phyloP scores from a whole-genome alignment of 1,140 invertebrate genomes.

The Heliothis virescens region DNA sequence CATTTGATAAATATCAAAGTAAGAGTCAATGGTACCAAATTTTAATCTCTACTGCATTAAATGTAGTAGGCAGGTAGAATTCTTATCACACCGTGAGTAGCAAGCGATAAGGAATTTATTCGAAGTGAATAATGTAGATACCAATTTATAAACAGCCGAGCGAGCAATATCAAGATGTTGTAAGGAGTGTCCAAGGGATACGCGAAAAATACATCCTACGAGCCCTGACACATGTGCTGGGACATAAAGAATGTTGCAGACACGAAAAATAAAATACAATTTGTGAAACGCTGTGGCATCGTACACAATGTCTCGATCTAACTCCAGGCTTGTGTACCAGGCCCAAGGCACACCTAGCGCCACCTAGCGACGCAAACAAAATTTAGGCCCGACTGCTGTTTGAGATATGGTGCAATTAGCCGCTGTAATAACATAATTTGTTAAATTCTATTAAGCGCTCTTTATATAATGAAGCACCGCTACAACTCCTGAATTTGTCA shows the following conservation, averaged over 20 bases:
- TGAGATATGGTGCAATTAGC: slow-evolving; percentile 41
- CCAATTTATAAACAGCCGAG: slow-evolving; percentile 17
- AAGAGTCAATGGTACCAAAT: no score
- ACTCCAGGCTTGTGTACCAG: slow-evolving; percentile 4
- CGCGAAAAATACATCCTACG: slow-evolving; percentile 6
- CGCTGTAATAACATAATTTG: slow-evolving; percentile 29
- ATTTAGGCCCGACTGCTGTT: slow-evolving; percentile 13
- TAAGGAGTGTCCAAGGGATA: slow-evolving; percentile 13
- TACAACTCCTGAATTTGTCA: slow-evolving; percentile 28
- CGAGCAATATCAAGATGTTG: slow-evolving; percentile 30
- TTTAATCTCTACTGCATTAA: neutral
- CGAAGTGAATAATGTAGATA: slow-evolving; percentile 23
- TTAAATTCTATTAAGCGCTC: slow-evolving; percentile 37
- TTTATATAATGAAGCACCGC: slow-evolving; percentile 39
- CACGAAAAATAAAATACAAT: slow-evolving; percentile 45
- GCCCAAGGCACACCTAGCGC: neutral
- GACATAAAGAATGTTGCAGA: slow-evolving; percentile 34
- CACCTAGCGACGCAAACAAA: slow-evolving; percentile 19
- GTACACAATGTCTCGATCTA: slow-evolving; percentile 33
- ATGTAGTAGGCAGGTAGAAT: neutral
- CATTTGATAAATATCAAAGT: no score
- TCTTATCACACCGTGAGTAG: slow-evolving; percentile 23
- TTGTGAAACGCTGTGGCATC: slow-evolving; percentile 14
- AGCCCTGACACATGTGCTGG: slow-evolving; percentile 6
- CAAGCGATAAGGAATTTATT: slow-evolving; percentile 30